Conservation (phyloP, 2,113 vertebrate species). For the Centropus bengalensis region DNA sequence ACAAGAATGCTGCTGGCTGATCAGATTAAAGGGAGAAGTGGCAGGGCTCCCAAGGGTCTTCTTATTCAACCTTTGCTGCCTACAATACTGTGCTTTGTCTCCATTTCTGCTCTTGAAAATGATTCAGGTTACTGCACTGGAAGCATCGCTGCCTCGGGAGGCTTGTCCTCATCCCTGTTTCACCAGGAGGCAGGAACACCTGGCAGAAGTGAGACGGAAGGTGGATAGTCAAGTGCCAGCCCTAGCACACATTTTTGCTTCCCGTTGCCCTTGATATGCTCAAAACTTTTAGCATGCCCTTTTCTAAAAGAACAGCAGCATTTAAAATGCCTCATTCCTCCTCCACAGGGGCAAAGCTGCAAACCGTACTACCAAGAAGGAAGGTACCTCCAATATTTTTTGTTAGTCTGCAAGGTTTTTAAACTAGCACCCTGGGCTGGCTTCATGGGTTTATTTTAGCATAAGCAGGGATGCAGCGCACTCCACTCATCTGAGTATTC, state of each 20-base stretch:
- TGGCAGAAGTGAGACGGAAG: background rate
- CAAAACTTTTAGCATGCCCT: background rate
- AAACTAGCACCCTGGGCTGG: background rate
- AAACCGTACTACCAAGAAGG: fast-evolving
- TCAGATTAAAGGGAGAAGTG: conserved; percentile 69
- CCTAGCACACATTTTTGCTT: background rate
- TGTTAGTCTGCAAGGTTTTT: background rate
- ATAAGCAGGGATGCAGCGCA: background rate
- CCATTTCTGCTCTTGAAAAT: background rate
- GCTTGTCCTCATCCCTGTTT: background rate
- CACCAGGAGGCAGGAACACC: background rate
- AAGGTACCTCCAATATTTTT: background rate
- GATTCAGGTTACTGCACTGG: conserved; percentile 48
- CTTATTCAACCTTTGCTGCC: conserved; percentile 47
- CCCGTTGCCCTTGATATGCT: background rate
- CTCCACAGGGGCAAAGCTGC: background rate
- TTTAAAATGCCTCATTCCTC: background rate
- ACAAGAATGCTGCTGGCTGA: conserved; percentile 71
- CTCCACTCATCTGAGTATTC: background rate
- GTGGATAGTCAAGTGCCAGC: background rate
- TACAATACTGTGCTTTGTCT: conserved; percentile 71
- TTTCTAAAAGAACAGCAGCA: background rate
- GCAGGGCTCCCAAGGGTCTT: conserved; percentile 64
- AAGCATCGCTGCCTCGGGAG: background rate
- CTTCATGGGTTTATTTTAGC: background rate